Evolutionary conservation across 2,113 vertebrate species (phyloP).

Genomic region (Mionectes macconnelli): DNA sequence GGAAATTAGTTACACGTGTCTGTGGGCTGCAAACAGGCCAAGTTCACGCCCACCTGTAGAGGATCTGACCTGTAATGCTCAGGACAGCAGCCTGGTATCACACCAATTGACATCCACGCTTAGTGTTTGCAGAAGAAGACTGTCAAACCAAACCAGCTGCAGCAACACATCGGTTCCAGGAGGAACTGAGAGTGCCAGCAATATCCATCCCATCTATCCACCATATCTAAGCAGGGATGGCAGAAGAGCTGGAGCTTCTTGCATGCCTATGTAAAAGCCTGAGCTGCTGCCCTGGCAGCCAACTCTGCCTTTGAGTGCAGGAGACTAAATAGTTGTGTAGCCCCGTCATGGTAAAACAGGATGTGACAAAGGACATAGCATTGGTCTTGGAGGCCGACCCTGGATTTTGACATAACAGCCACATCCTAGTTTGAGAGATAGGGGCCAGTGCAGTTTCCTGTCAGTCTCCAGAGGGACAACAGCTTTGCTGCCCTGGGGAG

Average conservation of each 20-base stretch:
- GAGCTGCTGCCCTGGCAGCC: background rate
- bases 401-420: background rate
- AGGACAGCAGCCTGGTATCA: background rate
- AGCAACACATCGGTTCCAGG: rapidly evolving
- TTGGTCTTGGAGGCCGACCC: background rate
- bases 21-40: background rate
- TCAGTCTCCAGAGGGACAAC: background rate
- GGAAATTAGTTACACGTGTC: background rate
- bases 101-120: rapidly evolving
- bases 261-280: background rate
- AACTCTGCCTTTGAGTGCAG: background rate
- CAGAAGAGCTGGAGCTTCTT: background rate
- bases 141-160: background rate
- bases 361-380: background rate
- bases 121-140: background rate
- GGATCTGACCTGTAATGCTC: background rate
- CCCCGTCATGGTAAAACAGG: background rate
- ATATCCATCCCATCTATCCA: background rate
- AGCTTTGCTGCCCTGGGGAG: background rate
- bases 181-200: background rate
- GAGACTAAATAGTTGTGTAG: background rate
- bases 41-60: background rate
- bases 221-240: background rate
- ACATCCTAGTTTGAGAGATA: rapidly evolving
- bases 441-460: background rate